Base-by-base conservation (phyloP, 2,113 vertebrate genomes). In the Sialia sialis region DNA sequence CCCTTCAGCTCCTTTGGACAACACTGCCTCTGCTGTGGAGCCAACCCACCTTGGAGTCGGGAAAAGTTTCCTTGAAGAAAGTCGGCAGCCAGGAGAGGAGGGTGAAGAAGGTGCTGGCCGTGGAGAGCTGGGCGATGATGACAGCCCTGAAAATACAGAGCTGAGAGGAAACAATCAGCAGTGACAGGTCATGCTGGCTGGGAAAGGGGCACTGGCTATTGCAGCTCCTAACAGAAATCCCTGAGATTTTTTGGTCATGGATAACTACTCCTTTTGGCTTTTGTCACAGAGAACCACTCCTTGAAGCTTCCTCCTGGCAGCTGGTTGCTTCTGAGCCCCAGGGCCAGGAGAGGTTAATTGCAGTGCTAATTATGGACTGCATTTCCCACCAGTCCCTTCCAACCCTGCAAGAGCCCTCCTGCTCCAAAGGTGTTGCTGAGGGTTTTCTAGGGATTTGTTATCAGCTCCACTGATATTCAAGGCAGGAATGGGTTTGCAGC, bases 51-150 rank as follows among this genome's bases (percentile, higher is more conserved):
- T 99, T 99, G 13, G 99, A 98, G n/a, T 98, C 97, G 0, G 99
- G 99, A 91, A 99, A 99, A 6, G 98, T 98, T 93, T 99, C 99
- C 95, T 98, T 98, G 62, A 99, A 99, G 98, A 99, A 99, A 5
- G 99, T 99, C 5, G 99, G 99, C 90, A 99, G 97, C 99, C 99
- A 99, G 66, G 99, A 99, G 89, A 99, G 97, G 48, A 99, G 98
- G 19, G 98, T 98, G 98, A 99, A 99, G 94, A 99, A 99, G 8
- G 99, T 98, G 95, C 99, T 99, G 17, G 98, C 98, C 0, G 98
- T 98, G 17, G 98, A 99, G 59, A 99, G 98, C 97, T 99, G 99
- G 13, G 99, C 98, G 6, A 98, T 72, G 79, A 99, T 98, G 92
- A 98, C 99, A 11, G 99, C 99, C 97, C 99, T 99, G 97, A 4